phyloP scores from a whole-genome alignment of 1,140 invertebrate species.

The Parasteatoda tepidariorum region DNA sequence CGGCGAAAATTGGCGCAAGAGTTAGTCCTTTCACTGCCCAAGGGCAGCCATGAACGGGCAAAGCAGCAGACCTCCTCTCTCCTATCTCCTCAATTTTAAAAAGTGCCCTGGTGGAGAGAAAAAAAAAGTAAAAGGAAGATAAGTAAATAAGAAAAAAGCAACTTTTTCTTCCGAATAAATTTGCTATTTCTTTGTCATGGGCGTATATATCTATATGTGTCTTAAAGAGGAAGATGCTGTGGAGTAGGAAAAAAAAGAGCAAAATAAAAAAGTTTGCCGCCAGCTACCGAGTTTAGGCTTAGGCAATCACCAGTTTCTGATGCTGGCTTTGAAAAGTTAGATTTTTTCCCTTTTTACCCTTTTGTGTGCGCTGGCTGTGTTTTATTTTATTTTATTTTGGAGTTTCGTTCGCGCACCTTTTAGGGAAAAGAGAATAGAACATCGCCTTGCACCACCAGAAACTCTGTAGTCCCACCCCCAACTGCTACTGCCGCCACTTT shows the following conservation, averaged over 20 bases:
- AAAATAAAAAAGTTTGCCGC: slow-evolving; percentile 19
- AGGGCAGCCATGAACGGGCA: slow-evolving; percentile 12
- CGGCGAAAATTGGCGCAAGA: slow-evolving; percentile 58
- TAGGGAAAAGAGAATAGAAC: slow-evolving; percentile 53
- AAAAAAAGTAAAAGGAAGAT: not conserved
- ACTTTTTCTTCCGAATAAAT: slow-evolving; percentile 48
- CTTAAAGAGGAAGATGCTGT: not conserved
- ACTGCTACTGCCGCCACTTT: slow-evolving; percentile 1
- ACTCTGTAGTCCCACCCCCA: not conserved
- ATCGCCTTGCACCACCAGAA: slow-evolving; percentile 25
- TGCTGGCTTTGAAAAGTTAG: slow-evolving; percentile 10
- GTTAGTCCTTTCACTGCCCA: slow-evolving; percentile 58
- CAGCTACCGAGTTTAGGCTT: slow-evolving; percentile 50
- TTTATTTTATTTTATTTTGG: slow-evolving; percentile 29
- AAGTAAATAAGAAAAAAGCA: not conserved
- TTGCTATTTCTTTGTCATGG: slow-evolving; percentile 50
- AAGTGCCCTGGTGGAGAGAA: not conserved
- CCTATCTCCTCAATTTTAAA: slow-evolving; percentile 33
- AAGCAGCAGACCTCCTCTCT: not conserved
- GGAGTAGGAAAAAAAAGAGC: slow-evolving; percentile 38
- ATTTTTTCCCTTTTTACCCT: slow-evolving; percentile 13
- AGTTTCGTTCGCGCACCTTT: slow-evolving; percentile 41
- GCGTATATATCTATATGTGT: slow-evolving; percentile 33
- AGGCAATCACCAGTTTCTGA: slow-evolving; percentile 50
- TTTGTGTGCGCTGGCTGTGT: not conserved